A percentile compares a stretch with the other conserved stretches of the same genome.
Evolutionary conservation across 2,888 invertebrate species (phyloP).

Genomic region (Galeopsomyia nigrocyanea): DNA sequence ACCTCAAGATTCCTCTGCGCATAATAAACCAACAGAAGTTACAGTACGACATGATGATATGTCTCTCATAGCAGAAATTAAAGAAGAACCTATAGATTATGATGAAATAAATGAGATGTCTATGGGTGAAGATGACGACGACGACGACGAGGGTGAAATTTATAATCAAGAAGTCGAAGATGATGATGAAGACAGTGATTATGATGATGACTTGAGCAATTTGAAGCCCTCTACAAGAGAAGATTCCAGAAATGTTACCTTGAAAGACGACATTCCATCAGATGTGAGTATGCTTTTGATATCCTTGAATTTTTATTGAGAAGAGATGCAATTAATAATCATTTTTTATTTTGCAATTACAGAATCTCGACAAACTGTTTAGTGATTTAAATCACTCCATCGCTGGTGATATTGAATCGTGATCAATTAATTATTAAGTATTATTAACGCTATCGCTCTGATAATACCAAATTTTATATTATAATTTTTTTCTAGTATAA

Average conservation of each 20-base stretch:
- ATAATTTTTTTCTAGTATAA: slow-evolving; percentile 39
- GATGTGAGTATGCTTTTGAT: slow-evolving; percentile 56
- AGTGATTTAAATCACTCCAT: slow-evolving; percentile 59
- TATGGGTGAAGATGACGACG: slow-evolving; percentile 58
- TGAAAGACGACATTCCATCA: slow-evolving; percentile 55
- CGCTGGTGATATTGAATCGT: slow-evolving; percentile 60
- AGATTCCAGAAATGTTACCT: slow-evolving; percentile 48
- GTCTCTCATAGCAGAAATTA: slow-evolving; percentile 58
- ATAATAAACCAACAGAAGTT: slow-evolving; percentile 17
- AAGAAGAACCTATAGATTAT: slow-evolving; percentile 63
- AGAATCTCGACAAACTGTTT: slow-evolving; percentile 64
- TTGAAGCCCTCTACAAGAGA: slow-evolving; percentile 45
- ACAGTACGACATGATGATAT: slow-evolving; percentile 27
- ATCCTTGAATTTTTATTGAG: slow-evolving; percentile 15
- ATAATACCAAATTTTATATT: slow-evolving; percentile 41
- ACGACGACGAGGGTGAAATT: slow-evolving; percentile 56
- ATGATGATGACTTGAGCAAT: slow-evolving; percentile 51
- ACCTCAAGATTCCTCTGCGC: slow-evolving; percentile 27
- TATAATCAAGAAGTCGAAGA: slow-evolving; percentile 53
- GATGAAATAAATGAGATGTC: slow-evolving; percentile 62
- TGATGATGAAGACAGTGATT: slow-evolving; percentile 56
- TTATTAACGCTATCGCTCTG: slow-evolving; percentile 1
- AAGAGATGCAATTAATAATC: background rate
- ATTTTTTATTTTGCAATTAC: slow-evolving; percentile 46
- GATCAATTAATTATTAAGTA: slow-evolving; percentile 32